These are phyloP conservation scores for Eubasilissa splendida DNA, from an alignment of 2,888 invertebrate genomes.

Conservation along the genomic window DNA sequence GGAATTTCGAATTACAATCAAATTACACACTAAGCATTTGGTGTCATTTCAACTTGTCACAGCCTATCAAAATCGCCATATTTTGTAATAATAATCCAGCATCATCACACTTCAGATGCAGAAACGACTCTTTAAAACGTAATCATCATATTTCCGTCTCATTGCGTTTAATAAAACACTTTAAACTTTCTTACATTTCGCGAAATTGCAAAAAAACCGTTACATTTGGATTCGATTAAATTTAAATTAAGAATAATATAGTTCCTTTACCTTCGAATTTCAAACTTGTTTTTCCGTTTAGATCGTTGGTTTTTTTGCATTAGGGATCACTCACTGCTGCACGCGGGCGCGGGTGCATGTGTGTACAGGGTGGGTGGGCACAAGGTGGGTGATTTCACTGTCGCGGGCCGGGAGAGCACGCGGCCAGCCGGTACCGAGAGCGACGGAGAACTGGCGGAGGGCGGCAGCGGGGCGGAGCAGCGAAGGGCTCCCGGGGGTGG, in stretches of 20 bases:
- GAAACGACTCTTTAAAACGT: no score
- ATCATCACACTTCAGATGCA: neutral
- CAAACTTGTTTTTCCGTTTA: neutral
- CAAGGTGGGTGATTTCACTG: neutral
- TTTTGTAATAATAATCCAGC: neutral
- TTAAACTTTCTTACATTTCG: no score
- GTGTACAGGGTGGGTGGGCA: no score
- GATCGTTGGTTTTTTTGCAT: neutral
- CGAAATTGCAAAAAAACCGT: neutral
- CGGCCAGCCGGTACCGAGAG: constrained; percentile 1
- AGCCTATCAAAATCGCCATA: neutral
- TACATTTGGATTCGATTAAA: neutral
- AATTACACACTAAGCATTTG: no score
- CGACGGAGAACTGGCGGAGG: constrained; percentile 28
- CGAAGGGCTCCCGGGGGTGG: constrained; percentile 50
- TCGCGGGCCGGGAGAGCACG: neutral
- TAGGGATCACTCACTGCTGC: neutral
- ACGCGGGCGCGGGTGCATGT: neutral
- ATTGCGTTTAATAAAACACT: no score
- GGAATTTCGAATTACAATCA: no score
- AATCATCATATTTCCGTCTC: no score
- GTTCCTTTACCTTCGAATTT: constrained; percentile 6
- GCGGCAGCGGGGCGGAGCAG: constrained; percentile 39
- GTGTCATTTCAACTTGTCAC: neutral
- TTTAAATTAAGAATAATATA: neutral